Evolutionary conservation across 2,888 invertebrate genomes (phyloP), one percentile per base, ranked within the genome.

Genomic region (Chloromyia formosa): DNA sequence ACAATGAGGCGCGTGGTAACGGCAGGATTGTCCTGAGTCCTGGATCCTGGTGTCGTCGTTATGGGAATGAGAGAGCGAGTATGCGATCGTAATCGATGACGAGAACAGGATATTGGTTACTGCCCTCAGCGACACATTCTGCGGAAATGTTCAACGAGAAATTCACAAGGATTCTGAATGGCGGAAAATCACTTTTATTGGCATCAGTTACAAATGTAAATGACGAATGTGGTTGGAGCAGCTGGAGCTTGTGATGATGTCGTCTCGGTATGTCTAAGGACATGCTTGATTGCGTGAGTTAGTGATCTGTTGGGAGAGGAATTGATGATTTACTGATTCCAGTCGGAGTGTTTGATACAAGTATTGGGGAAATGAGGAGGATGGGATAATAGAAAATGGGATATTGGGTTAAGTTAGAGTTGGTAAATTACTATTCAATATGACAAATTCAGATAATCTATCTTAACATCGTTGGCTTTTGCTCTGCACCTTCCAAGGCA

Each of bases 141-240:
- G 27, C 27, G 27, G 27, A 49, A 45, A 20, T n/a, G 49, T 42
- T 49, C 49, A 1, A n/a, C 5, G 45, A 18, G 49, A 35, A 4
- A 35, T 35, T 35, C 27, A 35, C 27, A 49, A 49, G 45, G 49
- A 66, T 45, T 14, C 22, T 22, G 45, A 20, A 49, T 66, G 66
- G 27, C 16, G 20, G 49, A 66, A 49, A 49, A 66, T 49, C 49
- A 45, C 35, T 66, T 66, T 66, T 66, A 66, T 66, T 66, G 66
- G 45, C 18, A 20, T 49, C 66, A 56, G 66, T 45, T 66, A 66
- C 66, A 66, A 66, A 66, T 66, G 66, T 66, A 66, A 66, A 66
- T 66, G 45, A 45, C 45, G 27, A 35, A 23, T 66, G 66, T 22
- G 66, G 66, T 49, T n/a, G 20, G 22, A 22, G n/a, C 27, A 35